Evolutionary conservation across 2,888 invertebrate genomes (phyloP), one percentile per base, ranked within the genome.

Genomic region (Desoria tigrina): DNA sequence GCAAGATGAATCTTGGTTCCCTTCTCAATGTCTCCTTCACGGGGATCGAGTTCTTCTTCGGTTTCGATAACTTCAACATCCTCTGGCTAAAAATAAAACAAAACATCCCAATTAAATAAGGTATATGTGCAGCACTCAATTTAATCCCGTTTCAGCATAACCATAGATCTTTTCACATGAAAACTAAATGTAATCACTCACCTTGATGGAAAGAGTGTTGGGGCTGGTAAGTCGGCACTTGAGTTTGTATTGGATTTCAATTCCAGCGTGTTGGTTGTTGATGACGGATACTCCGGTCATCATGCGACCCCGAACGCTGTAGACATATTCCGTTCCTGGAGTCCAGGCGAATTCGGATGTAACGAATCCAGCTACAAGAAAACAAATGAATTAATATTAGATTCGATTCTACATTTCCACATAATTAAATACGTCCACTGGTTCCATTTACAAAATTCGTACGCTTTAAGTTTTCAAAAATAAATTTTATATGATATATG

Each of bases 271-370:
- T 63, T 79, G 78, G 18, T 77, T 73, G 56, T 77, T 74, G 23
- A 78, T 76, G 42, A 69, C 73, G 1, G 79, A 78, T 3, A 79
- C 66, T 11, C 80, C 81, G 1, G 79, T 76, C 58, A 79, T 61
- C n/a, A 78, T 72, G 50, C 80, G 78, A 2, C 78, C 77, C 37
- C 77, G 77, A 69, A 80, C 79, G 4, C 74, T 63, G 69, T 80
- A 81, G n/a, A 75, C 71, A 74, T 80, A 80, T 39, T 79, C 78
- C 16, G 77, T 76, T 4, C 78, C 77, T 3, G 77, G 42, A 32
- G 69, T 63, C 74, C 74, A 77, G 37, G 68, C 74, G 45, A 55
- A 73, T 21, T 74, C 69, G 42, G 74, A 64, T 39, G 71, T 65
- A n/a, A 73, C 62, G 42, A 61, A 50, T 49, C 74, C 74, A 54